Conservation (phyloP, 1,140 invertebrate species). For the Bombus waltoni region DNA sequence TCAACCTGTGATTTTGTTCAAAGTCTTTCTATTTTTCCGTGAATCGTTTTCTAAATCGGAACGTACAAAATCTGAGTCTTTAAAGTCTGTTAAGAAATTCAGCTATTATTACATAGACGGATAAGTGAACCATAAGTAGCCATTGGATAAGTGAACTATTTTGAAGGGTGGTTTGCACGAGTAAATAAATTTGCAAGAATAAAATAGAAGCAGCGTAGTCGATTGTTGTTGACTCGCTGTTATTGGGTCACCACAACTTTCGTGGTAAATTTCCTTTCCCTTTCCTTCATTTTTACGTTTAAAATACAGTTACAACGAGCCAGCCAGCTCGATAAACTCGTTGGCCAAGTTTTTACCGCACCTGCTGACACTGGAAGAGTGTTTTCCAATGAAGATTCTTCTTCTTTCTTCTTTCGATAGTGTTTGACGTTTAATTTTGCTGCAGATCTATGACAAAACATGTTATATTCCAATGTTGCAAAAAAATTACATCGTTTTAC, state of each 20-base stretch:
- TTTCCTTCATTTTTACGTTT: constrained; percentile 7
- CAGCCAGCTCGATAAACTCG: constrained; percentile 28
- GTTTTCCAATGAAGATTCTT: constrained; percentile 53
- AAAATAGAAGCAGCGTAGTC: neutral
- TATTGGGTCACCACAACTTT: neutral
- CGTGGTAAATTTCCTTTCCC: neutral
- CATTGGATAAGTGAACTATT: neutral
- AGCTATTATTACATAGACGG: neutral
- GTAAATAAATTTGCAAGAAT: too few species aligned
- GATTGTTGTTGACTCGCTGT: neutral
- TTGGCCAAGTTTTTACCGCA: constrained; percentile 30
- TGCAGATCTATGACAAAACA: neutral
- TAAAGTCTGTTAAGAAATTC: neutral
- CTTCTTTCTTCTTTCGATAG: neutral
- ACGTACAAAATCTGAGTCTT: neutral
- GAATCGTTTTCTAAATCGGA: neutral
- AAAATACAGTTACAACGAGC: constrained; percentile 22
- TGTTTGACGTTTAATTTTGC: neutral
- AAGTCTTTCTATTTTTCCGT: neutral
- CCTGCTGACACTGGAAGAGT: constrained; percentile 51
- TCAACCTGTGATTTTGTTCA: neutral
- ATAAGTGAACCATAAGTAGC: too few species aligned
- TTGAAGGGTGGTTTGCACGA: neutral
- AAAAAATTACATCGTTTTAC: neutral
- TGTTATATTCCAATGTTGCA: neutral